Conservation (phyloP, 2,888 invertebrate genomes). For the Blastobasis adustella region DNA sequence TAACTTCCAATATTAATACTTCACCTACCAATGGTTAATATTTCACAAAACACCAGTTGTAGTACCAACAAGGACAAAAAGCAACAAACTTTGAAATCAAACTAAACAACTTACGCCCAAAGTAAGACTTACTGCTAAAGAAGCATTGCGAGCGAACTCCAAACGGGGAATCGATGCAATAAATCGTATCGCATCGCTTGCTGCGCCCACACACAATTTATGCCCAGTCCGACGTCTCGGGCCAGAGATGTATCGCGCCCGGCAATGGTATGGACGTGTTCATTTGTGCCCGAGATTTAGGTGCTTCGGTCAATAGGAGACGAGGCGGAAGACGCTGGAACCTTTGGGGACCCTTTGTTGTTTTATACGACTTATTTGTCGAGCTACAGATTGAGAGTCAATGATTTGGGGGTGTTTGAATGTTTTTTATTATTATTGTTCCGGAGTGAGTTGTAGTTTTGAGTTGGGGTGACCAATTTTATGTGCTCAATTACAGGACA, state of each 20-base stretch:
- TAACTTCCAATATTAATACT: no score
- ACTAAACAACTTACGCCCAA: no score
- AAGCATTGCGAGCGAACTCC: background rate
- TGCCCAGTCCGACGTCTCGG: conserved; percentile 34
- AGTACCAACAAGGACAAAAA: no score
- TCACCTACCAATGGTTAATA: no score
- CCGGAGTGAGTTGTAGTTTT: background rate
- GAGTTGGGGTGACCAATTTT: background rate
- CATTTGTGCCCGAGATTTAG: conserved; percentile 49
- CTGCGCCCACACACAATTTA: conserved; percentile 47
- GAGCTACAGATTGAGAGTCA: background rate
- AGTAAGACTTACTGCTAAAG: no score
- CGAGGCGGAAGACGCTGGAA: conserved; percentile 5
- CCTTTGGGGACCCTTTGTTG: background rate
- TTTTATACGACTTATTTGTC: background rate
- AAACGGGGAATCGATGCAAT: conserved; percentile 17
- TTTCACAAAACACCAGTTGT: no score
- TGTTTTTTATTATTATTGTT: background rate
- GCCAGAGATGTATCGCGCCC: conserved; percentile 53
- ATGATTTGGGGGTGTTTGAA: background rate
- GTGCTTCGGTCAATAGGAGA: conserved; percentile 17
- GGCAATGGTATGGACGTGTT: conserved; percentile 49
- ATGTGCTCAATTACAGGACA: no score
- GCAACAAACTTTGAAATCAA: no score
- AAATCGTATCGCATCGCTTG: conserved; percentile 39